Base-by-base conservation (phyloP, 2,797 vertebrate species). In the Gymnocypris eckloni region DNA sequence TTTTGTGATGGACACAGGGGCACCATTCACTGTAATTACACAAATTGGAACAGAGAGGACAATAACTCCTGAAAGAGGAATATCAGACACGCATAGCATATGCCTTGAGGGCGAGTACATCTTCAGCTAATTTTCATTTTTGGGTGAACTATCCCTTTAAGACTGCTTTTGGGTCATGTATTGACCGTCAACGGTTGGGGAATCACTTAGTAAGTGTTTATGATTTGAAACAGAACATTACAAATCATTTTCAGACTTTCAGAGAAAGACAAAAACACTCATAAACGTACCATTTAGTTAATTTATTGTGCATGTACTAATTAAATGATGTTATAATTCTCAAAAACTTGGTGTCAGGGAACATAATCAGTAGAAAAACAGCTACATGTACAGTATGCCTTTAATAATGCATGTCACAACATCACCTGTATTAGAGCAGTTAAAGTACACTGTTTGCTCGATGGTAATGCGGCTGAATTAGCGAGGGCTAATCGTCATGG, bases 251-350 rank as follows among this genome's bases (percentile, higher is more conserved):
- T 13, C n/a, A 6, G 67, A 50, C 75, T 7, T 75, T 66, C 12
- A 52, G 59, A 75, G 39, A 39, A 43, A 67, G 3, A 67, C 2
- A 33, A 72, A 79, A 72, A 45, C 1, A 85, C 41, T 54, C 2
- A 45, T 61, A 67, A 61, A 50, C 1, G 22, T 88, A 80, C 22
- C n/a, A 5, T 87, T 79, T 81, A 9, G 28, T 50, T 84, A 73
- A 50, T 87, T 75, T 37, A 64, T 83, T 59, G 41, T 69, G 25
- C 48, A 75, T 86, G 90, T 83, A 69, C 41, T 81, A 79, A 39
- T 85, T 54, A 76, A 90, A 84, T 90, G 76, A 87, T 82, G 90
- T 79, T 70, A 92, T 90, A 93, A 91, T 45, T 86, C 48, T 82
- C 54, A 75, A 79, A 73, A 86, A 78, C 52, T 37, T 64, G 78